These are phyloP conservation scores for Hoplodrina blanda DNA, from an alignment of 2,888 invertebrate genomes.

Conservation along the genomic window DNA sequence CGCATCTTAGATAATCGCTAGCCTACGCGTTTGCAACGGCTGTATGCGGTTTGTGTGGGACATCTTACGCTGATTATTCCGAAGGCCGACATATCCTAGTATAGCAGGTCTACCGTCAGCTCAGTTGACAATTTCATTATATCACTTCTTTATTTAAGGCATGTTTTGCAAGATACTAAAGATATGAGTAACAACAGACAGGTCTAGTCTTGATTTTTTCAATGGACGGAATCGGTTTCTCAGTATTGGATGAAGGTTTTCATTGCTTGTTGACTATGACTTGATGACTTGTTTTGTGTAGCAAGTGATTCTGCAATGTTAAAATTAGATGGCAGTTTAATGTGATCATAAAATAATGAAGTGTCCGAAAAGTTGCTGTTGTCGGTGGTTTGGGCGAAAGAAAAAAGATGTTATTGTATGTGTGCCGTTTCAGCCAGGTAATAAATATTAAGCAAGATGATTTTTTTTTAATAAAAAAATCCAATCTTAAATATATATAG, in stretches of 20 bases:
- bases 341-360: slow-evolving; percentile 75
- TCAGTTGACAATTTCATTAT: slow-evolving; percentile 58
- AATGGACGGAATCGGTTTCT: slow-evolving; percentile 76
- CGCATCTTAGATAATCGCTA: slow-evolving; percentile 43
- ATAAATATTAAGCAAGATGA: not conserved
- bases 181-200: slow-evolving; percentile 71
- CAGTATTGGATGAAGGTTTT: slow-evolving; percentile 76
- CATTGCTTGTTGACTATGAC: slow-evolving; percentile 81
- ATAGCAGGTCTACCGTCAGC: slow-evolving; percentile 69
- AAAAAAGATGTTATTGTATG: slow-evolving; percentile 82
- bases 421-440: slow-evolving; percentile 87
- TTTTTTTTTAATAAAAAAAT: not conserved
- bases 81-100: slow-evolving; percentile 73
- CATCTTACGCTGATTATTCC: slow-evolving; percentile 69
- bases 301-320: slow-evolving; percentile 58
- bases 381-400: slow-evolving; percentile 79
- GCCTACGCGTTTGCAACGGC: slow-evolving; percentile 70
- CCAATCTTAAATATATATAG: not conserved
- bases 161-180: slow-evolving; percentile 62
- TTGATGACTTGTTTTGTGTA: slow-evolving; percentile 33
- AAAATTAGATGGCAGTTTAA: slow-evolving; percentile 35
- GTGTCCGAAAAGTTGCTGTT: slow-evolving; percentile 83
- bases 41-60: slow-evolving; percentile 78
- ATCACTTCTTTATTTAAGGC: slow-evolving; percentile 64
- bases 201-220: slow-evolving; percentile 68